Conservation (phyloP, 2,113 vertebrate species). For the Cyphomyrus plagiostoma region DNA sequence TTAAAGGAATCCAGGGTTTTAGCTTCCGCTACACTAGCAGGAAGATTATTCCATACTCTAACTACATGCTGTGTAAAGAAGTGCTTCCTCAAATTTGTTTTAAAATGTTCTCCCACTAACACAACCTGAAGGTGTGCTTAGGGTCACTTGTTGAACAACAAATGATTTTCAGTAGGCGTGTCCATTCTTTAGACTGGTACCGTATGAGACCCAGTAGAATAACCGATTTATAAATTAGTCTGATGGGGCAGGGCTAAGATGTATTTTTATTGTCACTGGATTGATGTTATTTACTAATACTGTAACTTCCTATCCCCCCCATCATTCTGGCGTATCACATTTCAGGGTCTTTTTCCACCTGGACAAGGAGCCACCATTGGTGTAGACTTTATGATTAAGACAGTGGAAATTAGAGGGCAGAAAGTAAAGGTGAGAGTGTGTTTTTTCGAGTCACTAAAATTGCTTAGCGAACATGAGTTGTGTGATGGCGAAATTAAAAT, state of each 20-base stretch:
- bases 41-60: too few relatives aligned
- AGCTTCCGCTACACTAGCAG: too few relatives aligned
- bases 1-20: too few relatives aligned
- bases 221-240: neutral
- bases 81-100: too few relatives aligned
- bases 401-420: conserved; percentile 94
- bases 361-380: conserved; percentile 98
- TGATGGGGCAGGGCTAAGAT: neutral
- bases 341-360: conserved; percentile 91
- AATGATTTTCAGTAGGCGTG: neutral
- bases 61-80: too few relatives aligned
- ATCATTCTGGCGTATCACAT: neutral
- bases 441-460: neutral
- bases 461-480: neutral
- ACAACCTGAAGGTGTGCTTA: neutral
- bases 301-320: neutral
- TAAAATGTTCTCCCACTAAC: too few relatives aligned
- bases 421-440: conserved; percentile 87
- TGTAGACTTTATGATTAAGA: conserved; percentile 99
- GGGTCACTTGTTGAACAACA: neutral
- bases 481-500: neutral
- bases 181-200: neutral
- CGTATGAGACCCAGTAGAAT: neutral
- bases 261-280: neutral
- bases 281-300: neutral